Base-by-base conservation (phyloP, 53 echinoderm and acorn worm species). In the Astropecten irregularis region DNA sequence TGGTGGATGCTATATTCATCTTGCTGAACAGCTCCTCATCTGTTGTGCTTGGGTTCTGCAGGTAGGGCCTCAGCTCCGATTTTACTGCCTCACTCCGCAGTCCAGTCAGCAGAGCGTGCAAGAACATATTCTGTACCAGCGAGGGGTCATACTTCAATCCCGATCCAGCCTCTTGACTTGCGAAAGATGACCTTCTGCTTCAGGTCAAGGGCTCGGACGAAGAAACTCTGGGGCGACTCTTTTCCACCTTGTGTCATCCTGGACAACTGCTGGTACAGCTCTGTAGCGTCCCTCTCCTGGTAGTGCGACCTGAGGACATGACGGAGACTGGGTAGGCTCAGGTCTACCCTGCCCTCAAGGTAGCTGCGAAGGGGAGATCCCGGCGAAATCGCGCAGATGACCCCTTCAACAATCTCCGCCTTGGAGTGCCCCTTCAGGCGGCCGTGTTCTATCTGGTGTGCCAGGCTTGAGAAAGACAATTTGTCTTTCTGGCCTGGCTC, bases 191-290 rank as follows among this genome's bases (percentile, higher is more conserved):
- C 79, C 58, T 83, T 83, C 52, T 93, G 93, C 27, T 83, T 68
- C 22, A 93, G 48, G 57, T 87, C 87, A 65, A 93, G 69, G 8
- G 82, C 77, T n/a, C 93, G 49, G 8, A 90, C 50, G 11, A 90
- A 68, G 40, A 93, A 93, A 7, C 84, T 71, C 20, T 90, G 87
- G 0, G 84, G 38, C 28, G 85, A 62, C 52, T 93, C 93, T 3
- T 66, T 65, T 32, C 26, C 21, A 8, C 40, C 59, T 56, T 93
- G 87, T 2, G 47, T 30, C 13, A 90, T 60, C 9, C 87, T 49
- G 28, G 84, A 83, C 15, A 92, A 27, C 69, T 86, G 82, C 2
- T 88, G 66, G 16, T 74, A 93, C 6, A 85, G 38, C 14, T 83
- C 85, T 4, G 68, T 79, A 22, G 90, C 93, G 32, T 90, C 90